Conservation (phyloP, 2,113 vertebrate species). For the Uropsilus gracilis region DNA sequence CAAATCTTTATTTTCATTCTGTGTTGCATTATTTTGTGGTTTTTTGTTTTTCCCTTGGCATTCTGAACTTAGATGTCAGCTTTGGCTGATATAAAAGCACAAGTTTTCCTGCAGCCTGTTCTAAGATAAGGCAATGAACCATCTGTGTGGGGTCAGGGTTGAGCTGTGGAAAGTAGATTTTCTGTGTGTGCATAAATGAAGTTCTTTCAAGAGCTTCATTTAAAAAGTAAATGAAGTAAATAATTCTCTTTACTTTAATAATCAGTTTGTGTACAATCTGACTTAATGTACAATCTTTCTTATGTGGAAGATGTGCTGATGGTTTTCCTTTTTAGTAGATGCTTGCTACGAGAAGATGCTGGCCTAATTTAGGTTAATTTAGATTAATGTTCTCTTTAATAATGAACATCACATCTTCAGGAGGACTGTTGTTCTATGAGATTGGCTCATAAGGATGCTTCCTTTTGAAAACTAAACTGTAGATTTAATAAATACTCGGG, state of each 20-base stretch:
- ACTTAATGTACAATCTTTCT: background rate
- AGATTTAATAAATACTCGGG: background rate
- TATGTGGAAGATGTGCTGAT: background rate
- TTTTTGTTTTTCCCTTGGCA: background rate
- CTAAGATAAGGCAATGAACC: background rate
- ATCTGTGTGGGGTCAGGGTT: background rate
- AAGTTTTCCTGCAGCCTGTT: background rate
- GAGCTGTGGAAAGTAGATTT: background rate
- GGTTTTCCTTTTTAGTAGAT: background rate
- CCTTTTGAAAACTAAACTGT: constrained; percentile 6
- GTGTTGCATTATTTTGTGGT: constrained; percentile 17
- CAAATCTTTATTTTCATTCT: constrained; percentile 36
- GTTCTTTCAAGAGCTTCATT: background rate
- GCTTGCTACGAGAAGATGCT: background rate
- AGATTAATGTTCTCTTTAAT: background rate
- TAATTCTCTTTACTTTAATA: background rate
- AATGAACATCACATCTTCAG: background rate
- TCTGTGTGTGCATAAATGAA: background rate
- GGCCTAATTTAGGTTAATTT: background rate
- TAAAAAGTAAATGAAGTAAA: no score
- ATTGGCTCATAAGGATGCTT: background rate
- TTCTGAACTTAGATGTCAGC: constrained; percentile 48
- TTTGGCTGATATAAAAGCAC: background rate
- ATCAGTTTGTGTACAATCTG: background rate
- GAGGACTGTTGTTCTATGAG: background rate